A percentile compares a stretch with the other conserved stretches of the same genome.
Conservation (phyloP, 2,797 vertebrate species). For the Intellagama lesueurii region DNA sequence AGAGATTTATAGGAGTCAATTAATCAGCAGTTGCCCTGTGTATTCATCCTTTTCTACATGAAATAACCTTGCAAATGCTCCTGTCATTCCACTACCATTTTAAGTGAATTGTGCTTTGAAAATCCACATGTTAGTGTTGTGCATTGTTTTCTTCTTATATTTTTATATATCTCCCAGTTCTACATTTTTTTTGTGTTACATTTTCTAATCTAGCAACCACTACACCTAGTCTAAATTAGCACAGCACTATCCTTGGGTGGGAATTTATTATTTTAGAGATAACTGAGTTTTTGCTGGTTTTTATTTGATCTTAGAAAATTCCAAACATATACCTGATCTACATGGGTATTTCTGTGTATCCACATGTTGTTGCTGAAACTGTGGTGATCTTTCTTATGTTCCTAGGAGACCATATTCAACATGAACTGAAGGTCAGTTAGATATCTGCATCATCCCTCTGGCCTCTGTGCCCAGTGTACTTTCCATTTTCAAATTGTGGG, state of each 20-base stretch:
- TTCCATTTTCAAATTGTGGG: not conserved
- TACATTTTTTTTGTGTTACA: not conserved
- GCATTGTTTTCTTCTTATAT: not conserved
- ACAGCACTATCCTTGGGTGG: not conserved
- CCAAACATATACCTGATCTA: not conserved
- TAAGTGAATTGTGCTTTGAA: not conserved
- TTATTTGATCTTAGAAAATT: not conserved
- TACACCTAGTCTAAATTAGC: not conserved
- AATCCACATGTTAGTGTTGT: not conserved
- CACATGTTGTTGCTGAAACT: not conserved
- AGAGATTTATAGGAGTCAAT: not conserved
- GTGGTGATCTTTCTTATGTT: not conserved
- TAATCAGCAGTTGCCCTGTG: too few relatives aligned
- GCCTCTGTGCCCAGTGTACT: not conserved
- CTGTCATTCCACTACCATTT: not conserved
- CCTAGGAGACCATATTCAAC: not conserved
- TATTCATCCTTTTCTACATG: too few relatives aligned
- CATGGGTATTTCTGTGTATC: not conserved
- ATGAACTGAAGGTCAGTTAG: not conserved
- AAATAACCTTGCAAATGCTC: not conserved
- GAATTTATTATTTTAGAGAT: not conserved
- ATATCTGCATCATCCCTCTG: too few relatives aligned
- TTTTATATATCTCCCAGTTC: not conserved
- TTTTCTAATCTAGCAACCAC: not conserved
- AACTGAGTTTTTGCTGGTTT: not conserved